Conservation (phyloP, 1,140 invertebrate genomes). For the Sipha flava region DNA sequence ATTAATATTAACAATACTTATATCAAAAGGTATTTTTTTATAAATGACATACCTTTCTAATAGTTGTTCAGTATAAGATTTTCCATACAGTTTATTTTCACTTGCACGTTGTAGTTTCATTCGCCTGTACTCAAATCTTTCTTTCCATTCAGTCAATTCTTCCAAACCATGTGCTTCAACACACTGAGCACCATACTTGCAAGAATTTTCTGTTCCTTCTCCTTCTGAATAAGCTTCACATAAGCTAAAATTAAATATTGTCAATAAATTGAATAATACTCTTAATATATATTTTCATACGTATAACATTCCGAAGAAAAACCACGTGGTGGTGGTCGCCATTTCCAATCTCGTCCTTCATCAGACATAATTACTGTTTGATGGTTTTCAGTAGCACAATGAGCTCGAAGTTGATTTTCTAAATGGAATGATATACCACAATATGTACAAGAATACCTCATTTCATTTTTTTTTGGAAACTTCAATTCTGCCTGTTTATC, state of each 20-base stretch:
- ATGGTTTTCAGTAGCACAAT: slow-evolving; percentile 58
- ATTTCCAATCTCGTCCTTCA: slow-evolving; percentile 61
- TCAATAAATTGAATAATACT: neutral
- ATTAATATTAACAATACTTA: neutral
- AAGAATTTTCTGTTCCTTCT: slow-evolving; percentile 44
- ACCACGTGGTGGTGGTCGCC: slow-evolving; percentile 58
- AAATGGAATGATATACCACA: slow-evolving; percentile 54
- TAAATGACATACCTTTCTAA: slow-evolving; percentile 49
- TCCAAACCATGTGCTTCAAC: slow-evolving; percentile 65
- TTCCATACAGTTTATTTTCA: slow-evolving; percentile 59
- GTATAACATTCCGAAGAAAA: slow-evolving; percentile 47
- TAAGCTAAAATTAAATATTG: slow-evolving; percentile 27
- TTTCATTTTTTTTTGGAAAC: neutral
- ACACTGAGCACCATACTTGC: slow-evolving; percentile 61
- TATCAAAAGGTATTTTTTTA: neutral
- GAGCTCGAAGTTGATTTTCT: slow-evolving; percentile 52
- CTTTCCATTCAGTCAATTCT: slow-evolving; percentile 66
- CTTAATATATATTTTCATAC: neutral
- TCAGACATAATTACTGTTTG: slow-evolving; percentile 62
- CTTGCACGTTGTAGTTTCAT: slow-evolving; percentile 57
- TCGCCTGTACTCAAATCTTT: slow-evolving; percentile 57
- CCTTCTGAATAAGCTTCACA: slow-evolving; percentile 43
- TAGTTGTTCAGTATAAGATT: slow-evolving; percentile 57
- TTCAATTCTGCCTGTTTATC: slow-evolving; percentile 2
- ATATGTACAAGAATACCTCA: slow-evolving; percentile 47